phyloP scores from a whole-genome alignment of 2,797 vertebrate species.

The Vireo griseus region DNA sequence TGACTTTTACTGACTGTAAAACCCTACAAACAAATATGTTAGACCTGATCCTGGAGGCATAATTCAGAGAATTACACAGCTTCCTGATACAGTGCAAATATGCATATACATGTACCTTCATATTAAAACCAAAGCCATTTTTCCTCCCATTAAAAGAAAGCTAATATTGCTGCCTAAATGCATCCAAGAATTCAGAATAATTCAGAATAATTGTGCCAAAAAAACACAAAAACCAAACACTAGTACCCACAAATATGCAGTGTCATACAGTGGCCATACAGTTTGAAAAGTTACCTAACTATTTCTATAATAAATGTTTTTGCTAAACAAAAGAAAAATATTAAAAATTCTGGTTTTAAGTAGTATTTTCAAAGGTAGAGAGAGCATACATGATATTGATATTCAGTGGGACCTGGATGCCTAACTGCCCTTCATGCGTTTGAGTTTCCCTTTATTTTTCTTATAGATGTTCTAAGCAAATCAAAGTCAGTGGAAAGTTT shows the following conservation, averaged over 20 bases:
- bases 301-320: background rate
- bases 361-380: background rate
- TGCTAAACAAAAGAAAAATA: background rate
- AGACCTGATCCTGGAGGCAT: background rate
- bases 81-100: background rate
- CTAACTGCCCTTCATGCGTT: background rate
- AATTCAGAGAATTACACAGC: background rate
- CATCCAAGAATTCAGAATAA: background rate
- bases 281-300: background rate
- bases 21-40: background rate
- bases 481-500: background rate
- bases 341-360: background rate
- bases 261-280: background rate
- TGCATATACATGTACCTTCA: background rate
- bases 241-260: accelerated
- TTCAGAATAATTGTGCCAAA: background rate
- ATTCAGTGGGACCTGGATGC: background rate
- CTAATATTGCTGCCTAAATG: background rate
- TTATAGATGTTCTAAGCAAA: background rate
- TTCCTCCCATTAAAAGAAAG: background rate
- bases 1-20: slow-evolving; percentile 2
- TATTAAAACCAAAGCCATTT: background rate
- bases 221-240: too few species aligned
- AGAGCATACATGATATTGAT: accelerated
- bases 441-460: background rate